Base-by-base conservation (phyloP, 2,888 invertebrate species). In the Diaphora mendica region DNA sequence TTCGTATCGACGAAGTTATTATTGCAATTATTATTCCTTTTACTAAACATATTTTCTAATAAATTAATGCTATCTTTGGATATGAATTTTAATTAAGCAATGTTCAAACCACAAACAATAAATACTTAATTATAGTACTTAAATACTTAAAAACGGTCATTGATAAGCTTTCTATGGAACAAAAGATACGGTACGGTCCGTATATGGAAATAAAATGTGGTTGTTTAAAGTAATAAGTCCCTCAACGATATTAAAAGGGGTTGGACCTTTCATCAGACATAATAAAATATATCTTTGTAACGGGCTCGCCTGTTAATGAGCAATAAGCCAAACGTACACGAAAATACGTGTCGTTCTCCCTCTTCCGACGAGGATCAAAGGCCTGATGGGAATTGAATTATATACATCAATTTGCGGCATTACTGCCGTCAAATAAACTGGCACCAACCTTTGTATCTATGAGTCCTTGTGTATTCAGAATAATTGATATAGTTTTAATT, bases 321-420 rank as follows among this genome's bases (percentile, higher is more conserved):
- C 35, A 73, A 73, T 70, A 70, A 70, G 70, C 44, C 67, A 62
- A 73, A 73, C 55, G 73, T 73, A 69, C 44, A 20, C 42, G 65
- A 44, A 69, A 59, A 70, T 67, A 65, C 66, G 44, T 66, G 66
- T 23, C 70, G 59, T 55, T 20, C 44, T 73, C 62, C 55, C 35
- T 39, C 39, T 62, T 71, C 74, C 75, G 72, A 72, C 69, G 69
- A 72, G 70, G 76, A 75, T 74, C 75, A 82, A 74, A 83, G 68
- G 64, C 70, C 71, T 51, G 65, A 70, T 48, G 71, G 65, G 72
- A 82, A 79, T 84, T 80, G 67, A 84, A 80, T 83, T 77, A 84
- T 72, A 79, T 72, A 72, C 75, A 75, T 76, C 74, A 79, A 85
- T 77, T 83, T 77, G 71, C 68, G 69, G 65, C 74, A 80, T 83